Evolutionary conservation across 2,797 vertebrate genomes (phyloP), one percentile per base, ranked within the genome.

Genomic region (Lates japonicus): DNA sequence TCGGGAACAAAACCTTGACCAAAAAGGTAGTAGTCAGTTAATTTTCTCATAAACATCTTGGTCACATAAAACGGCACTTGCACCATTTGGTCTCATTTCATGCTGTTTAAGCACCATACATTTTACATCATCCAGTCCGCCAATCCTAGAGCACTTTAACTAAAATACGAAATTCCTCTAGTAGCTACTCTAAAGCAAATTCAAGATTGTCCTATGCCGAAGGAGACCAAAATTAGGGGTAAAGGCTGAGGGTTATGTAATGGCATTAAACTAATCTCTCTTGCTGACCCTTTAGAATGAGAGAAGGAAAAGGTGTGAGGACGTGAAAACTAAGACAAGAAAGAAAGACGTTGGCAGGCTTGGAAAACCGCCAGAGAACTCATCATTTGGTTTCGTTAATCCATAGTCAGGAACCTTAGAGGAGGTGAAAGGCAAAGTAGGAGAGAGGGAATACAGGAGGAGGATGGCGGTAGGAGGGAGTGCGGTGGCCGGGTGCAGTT

Each of bases 201-300:
- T 78, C n/a, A 55, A 5, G 16, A 44, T 20, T 57, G 52, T 66
- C n/a, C 31, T 11, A 31, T 3, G 52, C 29, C 72, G 12, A 60
- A 48, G 63, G 51, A 72, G 12, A 63, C 19, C 14, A 39, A 62
- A 35, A 68, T 44, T 58, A 35, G 25, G 7, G 17, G 12, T 66
- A 44, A 37, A 64, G 14, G 67, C 49, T n/a, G n/a, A 14, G 7
- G 2, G 19, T 88, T 88, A 83, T 67, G 59, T 84, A 88, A 90
- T 1, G 0, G 2, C 33, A 55, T 81, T 87, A 80, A 86, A 57
- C 78, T 84, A 84, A 87, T 86, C 78, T 78, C 8, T 60, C 37
- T 22, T 73, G 0, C 25, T n/a, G n/a, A n/a, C 17, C 76, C n/a
- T 70, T 76, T 57, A 49, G 37, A 68, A 72, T 72, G 59, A 10